phyloP scores from a whole-genome alignment of 2,888 invertebrate genomes.

The Blastobasis adustella region DNA sequence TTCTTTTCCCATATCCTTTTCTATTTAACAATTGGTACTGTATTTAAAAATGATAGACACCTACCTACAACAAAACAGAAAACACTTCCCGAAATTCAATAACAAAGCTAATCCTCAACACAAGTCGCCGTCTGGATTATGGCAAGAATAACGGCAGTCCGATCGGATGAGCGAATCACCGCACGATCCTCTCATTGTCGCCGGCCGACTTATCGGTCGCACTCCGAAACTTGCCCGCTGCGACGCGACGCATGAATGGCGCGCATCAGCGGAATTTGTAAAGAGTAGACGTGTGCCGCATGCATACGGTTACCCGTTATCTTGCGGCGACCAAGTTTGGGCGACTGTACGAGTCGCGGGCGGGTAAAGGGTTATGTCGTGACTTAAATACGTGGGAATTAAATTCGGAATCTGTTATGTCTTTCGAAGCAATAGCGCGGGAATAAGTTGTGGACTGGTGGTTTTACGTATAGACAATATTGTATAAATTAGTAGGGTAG shows the following conservation, averaged over 20 bases:
- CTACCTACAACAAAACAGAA: too few relatives aligned
- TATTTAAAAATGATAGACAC: too few relatives aligned
- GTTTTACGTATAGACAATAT: too few relatives aligned
- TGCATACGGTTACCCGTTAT: slow-evolving; percentile 59
- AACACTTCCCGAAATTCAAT: too few relatives aligned
- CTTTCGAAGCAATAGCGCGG: too few relatives aligned
- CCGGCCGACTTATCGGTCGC: slow-evolving; percentile 55
- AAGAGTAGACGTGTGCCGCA: slow-evolving; percentile 68
- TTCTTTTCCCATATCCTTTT: too few relatives aligned
- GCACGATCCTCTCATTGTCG: slow-evolving; percentile 49
- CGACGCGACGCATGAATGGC: slow-evolving; percentile 41
- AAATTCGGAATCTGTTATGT: too few relatives aligned
- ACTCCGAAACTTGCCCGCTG: slow-evolving; percentile 59
- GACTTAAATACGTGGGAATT: too few relatives aligned
- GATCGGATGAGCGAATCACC: slow-evolving; percentile 26
- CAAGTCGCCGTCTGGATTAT: slow-evolving; percentile 9
- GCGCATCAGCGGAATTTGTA: slow-evolving; percentile 67
- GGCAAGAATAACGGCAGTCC: slow-evolving; percentile 6
- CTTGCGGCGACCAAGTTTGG: slow-evolving; percentile 26
- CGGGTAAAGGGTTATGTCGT: background rate
- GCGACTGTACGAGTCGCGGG: slow-evolving; percentile 1
- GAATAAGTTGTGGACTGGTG: too few relatives aligned
- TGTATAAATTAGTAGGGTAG: too few relatives aligned
- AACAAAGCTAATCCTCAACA: too few relatives aligned
- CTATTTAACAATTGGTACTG: too few relatives aligned